phyloP scores from a whole-genome alignment of 2,888 invertebrate genomes.

The Mesorhabditis belari region DNA sequence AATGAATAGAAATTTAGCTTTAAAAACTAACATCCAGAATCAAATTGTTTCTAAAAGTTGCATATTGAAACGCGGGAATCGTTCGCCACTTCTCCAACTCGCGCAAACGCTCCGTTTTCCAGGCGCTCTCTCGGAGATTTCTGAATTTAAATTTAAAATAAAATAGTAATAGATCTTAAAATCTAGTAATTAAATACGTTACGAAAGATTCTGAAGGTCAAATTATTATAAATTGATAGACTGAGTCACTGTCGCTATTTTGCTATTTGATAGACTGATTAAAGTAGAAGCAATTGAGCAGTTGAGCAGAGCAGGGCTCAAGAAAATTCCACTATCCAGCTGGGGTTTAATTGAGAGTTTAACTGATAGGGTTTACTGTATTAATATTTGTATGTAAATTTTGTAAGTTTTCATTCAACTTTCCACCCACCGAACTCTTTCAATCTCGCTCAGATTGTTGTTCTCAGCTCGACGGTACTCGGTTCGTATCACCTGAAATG shows the following conservation, averaged over 20 bases:
- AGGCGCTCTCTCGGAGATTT: not conserved
- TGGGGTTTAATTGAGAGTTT: not conserved
- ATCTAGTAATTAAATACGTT: too few relatives aligned
- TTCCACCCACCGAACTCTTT: not conserved
- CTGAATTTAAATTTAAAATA: not conserved
- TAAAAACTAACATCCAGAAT: not conserved
- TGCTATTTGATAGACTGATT: too few relatives aligned
- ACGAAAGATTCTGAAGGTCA: too few relatives aligned
- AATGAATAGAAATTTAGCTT: not conserved
- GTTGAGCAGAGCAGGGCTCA: too few relatives aligned
- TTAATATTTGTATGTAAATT: too few relatives aligned
- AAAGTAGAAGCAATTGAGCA: too few relatives aligned
- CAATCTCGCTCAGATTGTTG: not conserved
- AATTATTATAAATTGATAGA: too few relatives aligned
- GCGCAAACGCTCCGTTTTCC: not conserved
- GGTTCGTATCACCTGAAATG: not conserved
- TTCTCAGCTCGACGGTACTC: not conserved
- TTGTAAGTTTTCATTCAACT: too few relatives aligned
- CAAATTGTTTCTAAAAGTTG: not conserved
- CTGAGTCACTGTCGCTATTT: too few relatives aligned
- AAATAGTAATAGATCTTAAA: too few relatives aligned
- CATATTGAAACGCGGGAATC: not conserved
- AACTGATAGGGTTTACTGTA: not conserved
- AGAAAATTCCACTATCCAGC: not conserved
- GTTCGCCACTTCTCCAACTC: not conserved